Evolutionary conservation across 2,797 vertebrate species (phyloP), one percentile per base, ranked within the genome.

Genomic region (Myripristis jacobus): DNA sequence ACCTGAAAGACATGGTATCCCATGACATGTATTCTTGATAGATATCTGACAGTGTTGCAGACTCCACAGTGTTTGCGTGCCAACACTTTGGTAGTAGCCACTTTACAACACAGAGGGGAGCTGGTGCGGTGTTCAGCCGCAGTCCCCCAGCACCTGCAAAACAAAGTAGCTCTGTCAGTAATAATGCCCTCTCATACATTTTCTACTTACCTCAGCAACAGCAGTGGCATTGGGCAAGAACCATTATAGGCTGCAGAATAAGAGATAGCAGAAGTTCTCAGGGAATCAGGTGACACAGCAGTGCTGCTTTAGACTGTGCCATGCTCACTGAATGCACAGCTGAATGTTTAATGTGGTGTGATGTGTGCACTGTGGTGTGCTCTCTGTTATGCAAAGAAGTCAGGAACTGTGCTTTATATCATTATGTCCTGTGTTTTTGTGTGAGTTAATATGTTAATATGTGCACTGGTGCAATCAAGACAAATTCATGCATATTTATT

Each of bases 191-290:
- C 34, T 62, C 43, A 12, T 27, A 50, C 24, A 62, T 3, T 59
- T 77, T 85, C n/a, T 63, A 53, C 75, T 16, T 60, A 53, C 44
- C 66, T 79, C 53, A 70, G 68, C 70, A 82, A 38, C 56, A 70
- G 54, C 54, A 57, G 34, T 57, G 31, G 34, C 34, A 52, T 22
- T 54, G 29, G 59, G 8, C 36, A 54, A 38, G 54, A 52, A 47
- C 36, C 22, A 24, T 25, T 36, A 66, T 6, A 31, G 51, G 13
- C 55, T 70, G 66, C 74, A 58, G 63, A 52, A 29, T 16, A 47
- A 47, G 31, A 62, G 21, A n/a, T n/a, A 66, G 19, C 15, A 16
- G 50, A 41, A 3, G 18, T 44, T 22, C 34, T 43, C 22, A 25
- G 61, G 34, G 22, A 43, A 53, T 52, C 31, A 38, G 53, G 31